Evolutionary conservation across 2,888 invertebrate genomes (phyloP).

Genomic region (Drepanosiphum platanoidis): DNA sequence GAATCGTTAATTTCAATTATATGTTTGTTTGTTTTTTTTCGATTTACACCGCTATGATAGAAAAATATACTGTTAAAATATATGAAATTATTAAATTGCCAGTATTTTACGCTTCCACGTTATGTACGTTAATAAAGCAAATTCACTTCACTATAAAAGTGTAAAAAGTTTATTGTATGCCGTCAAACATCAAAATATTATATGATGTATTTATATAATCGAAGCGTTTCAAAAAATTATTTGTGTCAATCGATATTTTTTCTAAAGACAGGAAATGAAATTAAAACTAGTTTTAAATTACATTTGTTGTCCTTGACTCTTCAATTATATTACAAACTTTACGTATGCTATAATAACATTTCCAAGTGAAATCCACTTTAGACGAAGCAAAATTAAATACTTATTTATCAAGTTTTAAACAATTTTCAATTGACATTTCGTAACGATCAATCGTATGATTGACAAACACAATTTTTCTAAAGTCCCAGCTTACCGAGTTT

Average conservation of each 20-base stretch:
- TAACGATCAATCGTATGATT: too few relatives aligned
- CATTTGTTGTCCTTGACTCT: conserved; percentile 3
- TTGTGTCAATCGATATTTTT: conserved; percentile 30
- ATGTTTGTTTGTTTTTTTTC: too few relatives aligned
- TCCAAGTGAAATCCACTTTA: neutral
- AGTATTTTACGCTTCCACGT: too few relatives aligned
- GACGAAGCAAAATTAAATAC: neutral
- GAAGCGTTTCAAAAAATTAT: conserved; percentile 15
- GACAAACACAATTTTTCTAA: too few relatives aligned
- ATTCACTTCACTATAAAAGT: neutral
- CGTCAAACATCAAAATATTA: neutral
- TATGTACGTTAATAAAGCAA: too few relatives aligned
- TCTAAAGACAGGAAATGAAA: neutral
- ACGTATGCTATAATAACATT: neutral
- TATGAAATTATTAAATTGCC: too few relatives aligned
- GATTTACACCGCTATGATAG: too few relatives aligned
- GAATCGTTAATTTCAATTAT: too few relatives aligned
- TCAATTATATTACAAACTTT: conserved; percentile 32
- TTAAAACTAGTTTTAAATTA: conserved; percentile 25
- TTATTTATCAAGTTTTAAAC: neutral
- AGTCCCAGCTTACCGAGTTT: too few relatives aligned
- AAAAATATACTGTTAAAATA: too few relatives aligned
- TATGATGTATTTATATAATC: conserved; percentile 17
- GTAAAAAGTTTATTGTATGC: neutral
- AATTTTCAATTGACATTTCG: too few relatives aligned